Base-by-base conservation (phyloP, 2,113 vertebrate species). In the Callopanchax toddi region DNA sequence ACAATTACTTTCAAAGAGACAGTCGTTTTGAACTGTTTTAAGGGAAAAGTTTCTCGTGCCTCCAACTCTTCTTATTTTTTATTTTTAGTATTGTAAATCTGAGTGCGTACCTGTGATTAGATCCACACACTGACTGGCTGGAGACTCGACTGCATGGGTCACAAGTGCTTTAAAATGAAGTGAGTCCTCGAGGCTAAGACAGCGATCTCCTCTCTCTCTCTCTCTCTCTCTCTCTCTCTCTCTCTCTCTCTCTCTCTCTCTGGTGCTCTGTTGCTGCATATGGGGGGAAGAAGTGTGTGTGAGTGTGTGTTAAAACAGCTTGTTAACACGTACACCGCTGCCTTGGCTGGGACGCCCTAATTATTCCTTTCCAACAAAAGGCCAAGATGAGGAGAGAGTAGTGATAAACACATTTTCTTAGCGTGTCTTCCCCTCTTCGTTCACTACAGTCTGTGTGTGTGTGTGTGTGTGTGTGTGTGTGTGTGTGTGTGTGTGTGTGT, bases 301-400 rank as follows among this genome's bases (percentile, higher is more conserved):
- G 65, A 61, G 68, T 63, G 79, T 75, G 57, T 82, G 80, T 87
- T 86, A 79, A 87, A 84, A 82, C 80, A 83, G 70, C 82, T 84
- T 79, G 71, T 84, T 85, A 87, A 88, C 77, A 80, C 49, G 10
- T 74, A 64, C 60, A 59, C 67, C 54, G n/a, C 62, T 54, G 60
- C 74, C 67, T 81, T 78, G 74, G 80, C 81, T 16, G 16, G 68
- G 60, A 44, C 58, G 70, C 70, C 67, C 71, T 80, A 78, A 86
- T 78, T 68, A 84, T 84, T 75, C 64, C 40, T 58, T 68, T 74
- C 74, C 55, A 76, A 67, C 49, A 44, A 69, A 85, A 78, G 71
- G 65, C 82, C 53, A 54, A 50, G 62, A 70, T 21, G n/a, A 51
- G 55, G 56, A 78, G 53, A 74, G 51, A 76, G 72, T 11, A 50